phyloP scores from a whole-genome alignment of 2,797 vertebrate species.

The Vespertilio murinus region DNA sequence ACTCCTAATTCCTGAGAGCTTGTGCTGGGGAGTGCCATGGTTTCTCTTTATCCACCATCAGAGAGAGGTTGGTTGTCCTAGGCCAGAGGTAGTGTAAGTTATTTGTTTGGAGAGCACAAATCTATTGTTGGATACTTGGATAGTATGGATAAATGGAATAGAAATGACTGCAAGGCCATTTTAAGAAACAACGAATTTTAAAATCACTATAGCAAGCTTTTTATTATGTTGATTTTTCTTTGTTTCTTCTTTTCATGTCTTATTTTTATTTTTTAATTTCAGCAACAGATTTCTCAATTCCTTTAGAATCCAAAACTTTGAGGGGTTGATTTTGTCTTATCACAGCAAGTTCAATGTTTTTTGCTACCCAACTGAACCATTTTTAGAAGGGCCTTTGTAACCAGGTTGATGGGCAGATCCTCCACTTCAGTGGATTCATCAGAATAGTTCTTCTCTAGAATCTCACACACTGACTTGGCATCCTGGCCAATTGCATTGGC shows the following conservation, averaged over 20 bases:
- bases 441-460: constrained; percentile 89
- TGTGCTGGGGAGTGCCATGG: neutral
- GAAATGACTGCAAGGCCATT: constrained; percentile 54
- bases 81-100: neutral
- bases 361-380: constrained; percentile 88
- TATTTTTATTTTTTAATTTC: constrained; percentile 90
- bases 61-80: neutral
- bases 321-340: constrained; percentile 86
- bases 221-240: constrained; percentile 86
- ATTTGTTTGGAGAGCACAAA: constrained; percentile 26
- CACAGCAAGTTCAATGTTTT: constrained; percentile 88
- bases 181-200: constrained; percentile 75
- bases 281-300: constrained; percentile 87
- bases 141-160: constrained; percentile 70
- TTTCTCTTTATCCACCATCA: neutral
- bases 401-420: constrained; percentile 86
- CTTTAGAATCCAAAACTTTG: constrained; percentile 88
- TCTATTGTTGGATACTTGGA: constrained; percentile 80
- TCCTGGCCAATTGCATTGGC: constrained; percentile 88
- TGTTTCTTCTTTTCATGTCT: constrained; percentile 88
- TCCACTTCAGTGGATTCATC: constrained; percentile 88
- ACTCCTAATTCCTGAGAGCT: neutral
- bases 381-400: constrained; percentile 88
- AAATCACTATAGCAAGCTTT: constrained; percentile 67
- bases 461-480: constrained; percentile 88